phyloP scores from a whole-genome alignment of 2,888 invertebrate genomes.

The Luffia ferchaultella region DNA sequence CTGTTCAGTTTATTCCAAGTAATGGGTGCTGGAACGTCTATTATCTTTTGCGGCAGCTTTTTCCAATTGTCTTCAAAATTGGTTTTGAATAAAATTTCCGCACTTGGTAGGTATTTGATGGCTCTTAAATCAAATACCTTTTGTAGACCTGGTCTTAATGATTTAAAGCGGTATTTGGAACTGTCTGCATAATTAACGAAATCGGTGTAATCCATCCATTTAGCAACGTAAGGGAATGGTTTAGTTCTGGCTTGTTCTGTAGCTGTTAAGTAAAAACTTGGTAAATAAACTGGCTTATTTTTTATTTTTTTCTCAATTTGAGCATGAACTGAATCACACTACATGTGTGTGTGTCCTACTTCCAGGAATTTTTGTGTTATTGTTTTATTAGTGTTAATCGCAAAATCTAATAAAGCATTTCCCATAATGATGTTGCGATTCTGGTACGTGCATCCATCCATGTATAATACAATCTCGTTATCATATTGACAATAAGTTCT shows the following conservation, averaged over 20 bases:
- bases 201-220: background rate
- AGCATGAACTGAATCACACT: background rate
- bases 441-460: background rate
- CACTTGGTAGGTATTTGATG: background rate
- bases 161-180: background rate
- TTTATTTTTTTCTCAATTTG: background rate
- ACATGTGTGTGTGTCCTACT: background rate
- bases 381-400: background rate
- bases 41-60: background rate
- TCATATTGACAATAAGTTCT: background rate
- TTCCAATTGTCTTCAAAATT: background rate
- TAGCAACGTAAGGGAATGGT: background rate
- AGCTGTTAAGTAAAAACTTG: background rate
- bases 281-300: background rate
- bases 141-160: background rate
- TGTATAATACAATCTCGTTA: background rate
- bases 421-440: background rate
- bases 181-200: no score
- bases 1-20: background rate
- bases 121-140: background rate
- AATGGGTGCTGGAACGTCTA: background rate
- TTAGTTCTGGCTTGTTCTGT: background rate
- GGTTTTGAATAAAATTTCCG: background rate
- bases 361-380: background rate
- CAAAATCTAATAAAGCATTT: background rate